phyloP scores from a whole-genome alignment of 2,113 vertebrate genomes.

The Pan troglodytes region NHGRI_mPanTro3-v2.1_pri NC_072407.2:73152501-73153000 shows the following conservation, averaged over 20 bases:
- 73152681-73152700: not conserved
- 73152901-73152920: too few species aligned
- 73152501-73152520: not conserved
- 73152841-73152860: not conserved
- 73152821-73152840: not conserved
- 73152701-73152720: not conserved
- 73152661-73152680: not conserved
- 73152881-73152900: too few species aligned
- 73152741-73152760: not conserved
- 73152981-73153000: too few species aligned
- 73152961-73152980: too few species aligned
- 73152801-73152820: not conserved
- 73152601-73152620: not conserved
- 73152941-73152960: too few species aligned
- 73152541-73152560: not conserved
- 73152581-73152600: not conserved
- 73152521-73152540: not conserved
- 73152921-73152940: too few species aligned
- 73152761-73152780: not conserved
- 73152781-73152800: not conserved
- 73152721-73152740: not conserved
- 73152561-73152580: not conserved
- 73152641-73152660: not conserved
- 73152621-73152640: not conserved
- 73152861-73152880: accelerated